Base-by-base conservation (phyloP, 2,113 vertebrate genomes). In the Vimba vimba region DNA sequence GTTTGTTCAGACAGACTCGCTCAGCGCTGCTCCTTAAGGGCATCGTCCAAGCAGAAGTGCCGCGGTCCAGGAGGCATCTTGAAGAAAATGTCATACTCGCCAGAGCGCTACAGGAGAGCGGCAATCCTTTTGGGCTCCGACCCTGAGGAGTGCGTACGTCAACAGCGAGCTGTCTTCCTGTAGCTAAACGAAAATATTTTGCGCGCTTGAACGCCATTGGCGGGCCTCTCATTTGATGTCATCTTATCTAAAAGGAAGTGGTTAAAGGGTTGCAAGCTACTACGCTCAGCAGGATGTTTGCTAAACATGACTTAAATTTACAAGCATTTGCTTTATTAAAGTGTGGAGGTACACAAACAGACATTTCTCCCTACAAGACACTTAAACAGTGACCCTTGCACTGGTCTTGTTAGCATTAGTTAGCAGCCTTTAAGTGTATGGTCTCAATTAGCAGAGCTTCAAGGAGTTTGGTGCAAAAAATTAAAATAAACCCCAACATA, bases 281-380 rank as follows among this genome's bases (percentile, higher is more conserved):
- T 84, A 27, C 1, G 6, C 71, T 55, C 77, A 19, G 76, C 84
- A 79, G 87, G 87, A 88, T 82, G 79, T 82, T 81, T 47, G 59
- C 39, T 47, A 84, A 36, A 87, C 50, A 75, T 75, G 71, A 0
- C 97, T 95, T 89, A 96, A 97, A 43, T 45, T 81, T 12, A 68
- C 36, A 66, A 59, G 57, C 23, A 12, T 80, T 80, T 64, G 33
- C 9, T 30, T 64, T 45, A 47, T 47, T 15, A 4, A 64, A 45
- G n/a, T 2, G 59, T 15, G 4, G n/a, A n/a, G 55, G 12, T 79
- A 60, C 21, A 59, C 11, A 59, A 33, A 79, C 9, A 77, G 11
- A 59, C 9, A 39, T 71, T 36, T 69, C 30, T 9, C 7, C 15
- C 21, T 17, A 6, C 13, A 33, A 66, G 62, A 66, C 62, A 30